These are phyloP conservation scores for Corythornis madagascariensis DNA, from an alignment of 2,113 vertebrate genomes.

Conservation along the genomic window DNA sequence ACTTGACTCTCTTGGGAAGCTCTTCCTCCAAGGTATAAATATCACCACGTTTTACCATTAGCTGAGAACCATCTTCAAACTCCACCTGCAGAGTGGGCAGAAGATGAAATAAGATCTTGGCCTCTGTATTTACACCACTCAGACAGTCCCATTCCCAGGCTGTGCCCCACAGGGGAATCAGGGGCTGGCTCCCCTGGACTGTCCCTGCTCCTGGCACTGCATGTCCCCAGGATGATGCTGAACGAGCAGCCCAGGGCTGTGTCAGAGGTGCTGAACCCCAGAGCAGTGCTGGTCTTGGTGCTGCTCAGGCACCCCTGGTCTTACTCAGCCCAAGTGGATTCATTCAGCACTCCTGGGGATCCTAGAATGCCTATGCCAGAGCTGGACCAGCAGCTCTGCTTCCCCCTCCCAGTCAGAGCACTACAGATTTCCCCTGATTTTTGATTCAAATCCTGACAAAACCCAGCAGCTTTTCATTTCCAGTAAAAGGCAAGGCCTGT, in stretches of 20 bases:
- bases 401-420: not conserved
- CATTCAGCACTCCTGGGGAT: not conserved
- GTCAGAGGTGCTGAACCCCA: not conserved
- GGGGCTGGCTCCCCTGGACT: not conserved
- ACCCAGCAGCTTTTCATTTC: not conserved
- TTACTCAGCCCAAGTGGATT: not conserved
- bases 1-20: conserved; percentile 92
- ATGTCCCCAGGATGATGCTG: not conserved
- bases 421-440: not conserved
- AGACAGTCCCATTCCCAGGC: not conserved
- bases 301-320: not conserved
- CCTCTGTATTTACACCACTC: not conserved
- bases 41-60: conserved; percentile 89
- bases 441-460: not conserved
- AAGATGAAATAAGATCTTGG: not conserved
- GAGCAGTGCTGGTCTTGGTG: not conserved
- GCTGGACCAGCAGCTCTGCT: not conserved
- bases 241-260: not conserved
- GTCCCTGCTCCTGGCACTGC: not conserved
- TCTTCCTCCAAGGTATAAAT: conserved; percentile 90
- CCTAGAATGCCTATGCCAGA: not conserved
- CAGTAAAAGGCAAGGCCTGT: not conserved
- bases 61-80: conserved; percentile 91
- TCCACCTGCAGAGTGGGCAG: conserved; percentile 82
- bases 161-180: fast-evolving